These are phyloP conservation scores for Ptilorrhoa leucosticta DNA, from an alignment of 2,113 vertebrate species.

Conservation along the genomic window DNA sequence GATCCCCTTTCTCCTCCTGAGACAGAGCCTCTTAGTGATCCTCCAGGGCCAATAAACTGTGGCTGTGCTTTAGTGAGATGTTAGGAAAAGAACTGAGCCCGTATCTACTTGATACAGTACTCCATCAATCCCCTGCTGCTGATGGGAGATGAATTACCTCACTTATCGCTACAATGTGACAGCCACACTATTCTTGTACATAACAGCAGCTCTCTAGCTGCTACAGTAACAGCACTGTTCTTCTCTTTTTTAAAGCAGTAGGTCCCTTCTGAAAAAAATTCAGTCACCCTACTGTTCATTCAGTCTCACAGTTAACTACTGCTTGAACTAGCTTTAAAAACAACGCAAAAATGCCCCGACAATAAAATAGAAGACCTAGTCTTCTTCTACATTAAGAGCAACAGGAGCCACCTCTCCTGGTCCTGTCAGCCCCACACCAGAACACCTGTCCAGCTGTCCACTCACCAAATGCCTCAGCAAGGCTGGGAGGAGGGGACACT, in stretches of 20 bases:
- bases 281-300: neutral
- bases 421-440: neutral
- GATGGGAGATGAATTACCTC: neutral
- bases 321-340: neutral
- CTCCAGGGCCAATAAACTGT: neutral
- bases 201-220: neutral
- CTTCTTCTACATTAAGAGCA: neutral
- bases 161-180: rapidly evolving
- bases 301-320: neutral
- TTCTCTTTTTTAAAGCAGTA: neutral
- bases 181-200: neutral
- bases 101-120: rapidly evolving
- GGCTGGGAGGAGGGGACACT: neutral
- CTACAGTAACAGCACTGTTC: neutral
- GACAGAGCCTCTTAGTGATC: neutral
- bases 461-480: rapidly evolving
- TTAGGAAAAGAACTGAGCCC: neutral
- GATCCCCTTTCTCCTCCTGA: neutral
- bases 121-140: neutral
- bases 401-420: neutral
- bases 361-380: neutral
- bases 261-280: neutral
- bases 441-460: neutral
- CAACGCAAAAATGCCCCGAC: neutral
- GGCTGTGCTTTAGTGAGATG: neutral